Base-by-base conservation (phyloP, 1,140 invertebrate genomes). In the Zophobas morio region DNA sequence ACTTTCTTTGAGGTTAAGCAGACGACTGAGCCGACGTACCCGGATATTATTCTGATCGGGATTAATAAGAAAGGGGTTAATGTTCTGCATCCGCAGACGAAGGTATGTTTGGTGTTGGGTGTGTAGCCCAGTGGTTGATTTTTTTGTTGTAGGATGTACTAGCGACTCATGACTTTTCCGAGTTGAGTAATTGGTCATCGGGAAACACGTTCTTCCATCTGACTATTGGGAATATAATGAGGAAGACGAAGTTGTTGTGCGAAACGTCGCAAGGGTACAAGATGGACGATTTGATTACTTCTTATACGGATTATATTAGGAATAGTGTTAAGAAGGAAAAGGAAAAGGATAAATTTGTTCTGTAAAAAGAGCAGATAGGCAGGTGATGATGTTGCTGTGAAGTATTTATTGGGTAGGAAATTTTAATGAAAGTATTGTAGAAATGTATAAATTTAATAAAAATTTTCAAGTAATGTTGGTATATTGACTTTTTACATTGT, bases 1-100 rank as follows among this genome's bases (percentile, higher is more conserved):
- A 96, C 97, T 0, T 99, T 99, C 88, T 98, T 99, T 88, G 95
- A 97, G 90, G 96, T 98, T 0, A 96, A 96, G 86, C 96, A 93
- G 84, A 94, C 94, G 2, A 95, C 95, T 1, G 95, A 97, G 80
- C 90, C 93, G 0, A 92, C 90, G 54, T 95, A 95, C 84, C 95
- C 96, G 1, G 95, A 97, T 86, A 90, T 93, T 80, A 89, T 98
- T 6, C 88, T 97, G 6, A 92, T 98, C 81, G 97, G 95, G 33
- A 98, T 99, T 77, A 98, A 98, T 86, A 94, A 93, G 84, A 91
- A 94, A 80, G 96, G 97, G 54, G 94, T 98, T 53, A 96, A 94
- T 86, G 88, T 98, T 51, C 95, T 98, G 80, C 92, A 98, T 88
- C 94, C 94, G 3, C 90, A 93, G 78, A 94, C 93, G 51, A 96